A percentile compares a stretch with the other conserved stretches of the same genome.
These are phyloP conservation scores for Adelosebastes latens DNA, from an alignment of 2,797 vertebrate genomes.

Conservation along the genomic window DNA sequence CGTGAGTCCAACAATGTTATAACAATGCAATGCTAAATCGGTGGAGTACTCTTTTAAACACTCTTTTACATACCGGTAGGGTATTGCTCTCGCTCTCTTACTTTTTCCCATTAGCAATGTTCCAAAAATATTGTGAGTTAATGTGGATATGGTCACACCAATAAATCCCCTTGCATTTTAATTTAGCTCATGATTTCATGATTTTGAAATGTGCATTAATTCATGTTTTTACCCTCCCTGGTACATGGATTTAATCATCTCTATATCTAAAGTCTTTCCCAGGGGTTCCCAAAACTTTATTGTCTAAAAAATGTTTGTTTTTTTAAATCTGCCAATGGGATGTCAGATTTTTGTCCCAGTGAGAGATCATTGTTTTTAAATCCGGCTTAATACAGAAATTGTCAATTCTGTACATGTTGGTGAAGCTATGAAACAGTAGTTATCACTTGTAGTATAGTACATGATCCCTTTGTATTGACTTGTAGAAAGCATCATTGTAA, in stretches of 20 bases:
- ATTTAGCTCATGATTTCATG: not conserved
- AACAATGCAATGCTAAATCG: not conserved
- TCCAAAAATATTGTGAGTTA: rapidly evolving
- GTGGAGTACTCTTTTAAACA: not conserved
- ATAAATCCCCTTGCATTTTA: not conserved
- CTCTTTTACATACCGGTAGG: rapidly evolving
- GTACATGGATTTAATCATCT: not conserved
- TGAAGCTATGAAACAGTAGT: not conserved
- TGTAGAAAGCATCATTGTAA: not conserved
- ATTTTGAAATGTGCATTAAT: not conserved
- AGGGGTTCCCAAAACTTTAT: not conserved
- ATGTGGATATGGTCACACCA: not conserved
- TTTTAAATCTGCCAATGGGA: too few relatives aligned
- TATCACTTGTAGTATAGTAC: not conserved
- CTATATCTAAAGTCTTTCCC: not conserved
- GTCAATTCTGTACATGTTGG: not conserved
- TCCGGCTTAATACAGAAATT: not conserved
- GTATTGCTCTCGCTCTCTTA: not conserved
- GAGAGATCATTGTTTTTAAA: not conserved
- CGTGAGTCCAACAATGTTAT: too few relatives aligned
- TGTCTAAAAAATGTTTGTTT: not conserved
- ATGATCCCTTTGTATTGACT: not conserved
- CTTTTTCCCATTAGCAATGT: not conserved
- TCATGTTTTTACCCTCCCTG: not conserved
- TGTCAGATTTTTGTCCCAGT: not conserved